These are phyloP conservation scores for Sycophila texana DNA, from an alignment of 2,888 invertebrate species.

Conservation along the genomic window DNA sequence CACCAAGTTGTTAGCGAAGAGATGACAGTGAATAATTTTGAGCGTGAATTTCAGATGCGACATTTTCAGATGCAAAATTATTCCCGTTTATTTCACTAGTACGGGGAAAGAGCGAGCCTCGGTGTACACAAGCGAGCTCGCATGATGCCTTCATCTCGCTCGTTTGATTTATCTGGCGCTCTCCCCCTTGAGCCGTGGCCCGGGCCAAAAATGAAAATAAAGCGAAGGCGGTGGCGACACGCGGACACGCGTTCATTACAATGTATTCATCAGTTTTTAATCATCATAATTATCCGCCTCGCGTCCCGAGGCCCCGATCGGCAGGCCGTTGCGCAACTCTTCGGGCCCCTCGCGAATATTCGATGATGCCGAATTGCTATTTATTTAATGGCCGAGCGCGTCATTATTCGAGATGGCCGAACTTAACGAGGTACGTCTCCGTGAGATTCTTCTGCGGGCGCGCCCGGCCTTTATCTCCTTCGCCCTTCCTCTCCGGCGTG, in stretches of 20 bases:
- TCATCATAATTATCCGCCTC: constrained; percentile 39
- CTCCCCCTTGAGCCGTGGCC: too few species aligned
- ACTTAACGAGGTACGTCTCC: constrained; percentile 63
- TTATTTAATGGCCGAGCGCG: constrained; percentile 60
- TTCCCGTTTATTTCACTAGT: too few species aligned
- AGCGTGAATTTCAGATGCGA: too few species aligned
- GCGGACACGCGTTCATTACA: constrained; percentile 30
- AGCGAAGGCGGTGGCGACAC: neutral
- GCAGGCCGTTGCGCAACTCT: neutral
- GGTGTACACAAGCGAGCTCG: neutral
- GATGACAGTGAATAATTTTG: too few species aligned
- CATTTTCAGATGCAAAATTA: too few species aligned
- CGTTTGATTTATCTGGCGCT: neutral
- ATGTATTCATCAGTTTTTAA: constrained; percentile 41
- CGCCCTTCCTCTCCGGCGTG: neutral
- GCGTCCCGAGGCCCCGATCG: constrained; percentile 8
- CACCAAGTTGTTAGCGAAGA: too few species aligned
- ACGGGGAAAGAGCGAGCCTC: neutral
- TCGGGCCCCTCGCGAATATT: constrained; percentile 1
- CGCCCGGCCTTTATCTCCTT: neutral
- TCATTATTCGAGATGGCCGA: constrained; percentile 60
- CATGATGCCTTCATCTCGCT: neutral
- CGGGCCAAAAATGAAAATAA: neutral
- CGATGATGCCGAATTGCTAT: constrained; percentile 62
- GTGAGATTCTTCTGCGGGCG: constrained; percentile 57